Evolutionary conservation across 2,797 vertebrate genomes (phyloP).

Genomic region (Balearica regulorum): DNA sequence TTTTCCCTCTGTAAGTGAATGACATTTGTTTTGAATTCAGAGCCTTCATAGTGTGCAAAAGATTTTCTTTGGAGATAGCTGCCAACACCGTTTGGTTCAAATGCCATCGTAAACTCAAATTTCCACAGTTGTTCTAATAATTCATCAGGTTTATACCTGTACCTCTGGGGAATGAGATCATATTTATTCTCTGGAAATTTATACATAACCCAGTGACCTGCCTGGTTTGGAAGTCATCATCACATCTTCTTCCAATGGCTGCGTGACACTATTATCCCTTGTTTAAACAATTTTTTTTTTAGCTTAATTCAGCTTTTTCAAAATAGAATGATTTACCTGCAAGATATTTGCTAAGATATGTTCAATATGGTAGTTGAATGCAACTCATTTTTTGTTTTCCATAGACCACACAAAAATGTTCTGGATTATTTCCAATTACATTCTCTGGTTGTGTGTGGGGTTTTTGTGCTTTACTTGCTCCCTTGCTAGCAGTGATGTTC

Average conservation of each 20-base stretch:
- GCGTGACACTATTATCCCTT: neutral
- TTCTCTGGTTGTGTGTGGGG: fast-evolving
- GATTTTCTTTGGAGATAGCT: neutral
- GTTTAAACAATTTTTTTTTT: neutral
- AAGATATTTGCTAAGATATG: neutral
- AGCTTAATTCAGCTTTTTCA: neutral
- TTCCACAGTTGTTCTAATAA: neutral
- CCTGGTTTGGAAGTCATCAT: neutral
- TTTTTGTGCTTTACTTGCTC: neutral
- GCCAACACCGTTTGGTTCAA: neutral
- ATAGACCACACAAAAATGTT: neutral
- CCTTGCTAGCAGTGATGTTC: neutral
- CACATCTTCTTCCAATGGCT: neutral
- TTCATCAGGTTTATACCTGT: neutral
- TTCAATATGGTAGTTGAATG: neutral
- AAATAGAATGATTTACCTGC: neutral
- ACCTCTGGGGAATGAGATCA: neutral
- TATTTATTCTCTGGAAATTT: neutral
- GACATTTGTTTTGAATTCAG: neutral
- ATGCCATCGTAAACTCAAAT: neutral
- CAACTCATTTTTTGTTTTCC: neutral
- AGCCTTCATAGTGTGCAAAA: neutral
- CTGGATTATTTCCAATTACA: neutral
- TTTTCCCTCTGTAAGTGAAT: neutral
- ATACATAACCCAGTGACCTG: neutral